Percentiles rank a stretch among this genome's conserved stretches.
phyloP scores from a whole-genome alignment of 2,888 invertebrate genomes.

The Harpalus rufipes region DNA sequence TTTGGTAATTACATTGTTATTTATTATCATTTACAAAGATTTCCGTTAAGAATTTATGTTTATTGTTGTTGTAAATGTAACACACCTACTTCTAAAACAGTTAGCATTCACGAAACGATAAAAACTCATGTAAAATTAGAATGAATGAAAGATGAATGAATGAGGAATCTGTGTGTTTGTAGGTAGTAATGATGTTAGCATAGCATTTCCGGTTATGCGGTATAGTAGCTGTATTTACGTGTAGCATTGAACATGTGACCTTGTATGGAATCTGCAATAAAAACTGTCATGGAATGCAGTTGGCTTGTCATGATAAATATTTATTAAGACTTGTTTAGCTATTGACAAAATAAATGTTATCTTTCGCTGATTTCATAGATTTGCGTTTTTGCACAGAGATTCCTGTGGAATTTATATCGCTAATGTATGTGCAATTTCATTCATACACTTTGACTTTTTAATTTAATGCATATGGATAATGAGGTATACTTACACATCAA shows the following conservation, averaged over 20 bases:
- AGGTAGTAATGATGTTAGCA: constrained; percentile 22
- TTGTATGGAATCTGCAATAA: constrained; percentile 43
- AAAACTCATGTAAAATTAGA: constrained; percentile 34
- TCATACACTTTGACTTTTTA: too few species aligned
- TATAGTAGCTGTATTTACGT: constrained; percentile 48
- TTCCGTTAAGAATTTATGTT: too few species aligned
- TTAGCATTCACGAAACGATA: neutral
- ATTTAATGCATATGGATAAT: too few species aligned
- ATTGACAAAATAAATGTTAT: neutral
- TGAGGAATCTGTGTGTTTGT: constrained; percentile 4
- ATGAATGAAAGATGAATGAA: constrained; percentile 22
- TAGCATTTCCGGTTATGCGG: constrained; percentile 48
- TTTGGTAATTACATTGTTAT: too few species aligned
- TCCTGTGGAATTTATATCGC: too few species aligned
- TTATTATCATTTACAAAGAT: too few species aligned
- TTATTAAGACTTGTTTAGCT: constrained; percentile 19
- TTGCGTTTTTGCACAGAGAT: too few species aligned
- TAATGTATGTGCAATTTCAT: too few species aligned
- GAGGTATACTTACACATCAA: too few species aligned
- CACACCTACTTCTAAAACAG: neutral
- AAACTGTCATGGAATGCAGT: constrained; percentile 40
- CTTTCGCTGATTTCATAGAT: neutral
- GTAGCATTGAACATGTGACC: constrained; percentile 46
- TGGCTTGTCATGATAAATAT: constrained; percentile 39
- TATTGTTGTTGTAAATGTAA: neutral